Percentiles rank a stretch among this genome's conserved stretches.
Conservation (phyloP, 2,888 invertebrate species). For the Drosophila quinaria region DNA sequence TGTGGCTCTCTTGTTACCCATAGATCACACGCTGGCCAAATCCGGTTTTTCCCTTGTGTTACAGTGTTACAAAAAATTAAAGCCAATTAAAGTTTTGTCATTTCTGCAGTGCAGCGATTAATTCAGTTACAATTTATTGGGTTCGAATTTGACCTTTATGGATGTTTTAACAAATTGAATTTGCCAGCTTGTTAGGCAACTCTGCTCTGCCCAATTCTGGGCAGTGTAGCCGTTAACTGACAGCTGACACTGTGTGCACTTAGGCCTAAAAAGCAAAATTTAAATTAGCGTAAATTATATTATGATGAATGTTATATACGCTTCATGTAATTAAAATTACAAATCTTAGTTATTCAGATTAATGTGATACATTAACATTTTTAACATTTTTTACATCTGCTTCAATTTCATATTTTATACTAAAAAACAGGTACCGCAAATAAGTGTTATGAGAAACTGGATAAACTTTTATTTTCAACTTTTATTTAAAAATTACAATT, state of each 20-base stretch:
- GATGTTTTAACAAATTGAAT: constrained; percentile 57
- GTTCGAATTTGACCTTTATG: constrained; percentile 46
- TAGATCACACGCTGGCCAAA: constrained; percentile 29
- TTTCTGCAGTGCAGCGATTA: constrained; percentile 45
- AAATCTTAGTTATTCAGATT: too few species aligned
- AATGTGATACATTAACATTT: too few species aligned
- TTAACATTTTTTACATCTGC: too few species aligned
- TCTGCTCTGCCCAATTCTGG: constrained; percentile 23
- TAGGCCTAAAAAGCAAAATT: neutral
- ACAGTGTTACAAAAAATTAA: constrained; percentile 50
- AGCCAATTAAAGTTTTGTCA: constrained; percentile 68
- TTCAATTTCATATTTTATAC: too few species aligned
- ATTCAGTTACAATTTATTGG: constrained; percentile 51
- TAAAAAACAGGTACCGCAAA: too few species aligned
- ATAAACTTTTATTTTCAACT: too few species aligned
- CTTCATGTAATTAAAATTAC: too few species aligned
- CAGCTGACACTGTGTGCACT: constrained; percentile 32
- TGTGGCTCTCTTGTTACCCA: constrained; percentile 10
- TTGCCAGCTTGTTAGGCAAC: constrained; percentile 24
- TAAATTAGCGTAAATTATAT: too few species aligned
- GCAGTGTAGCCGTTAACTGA: constrained; percentile 33
- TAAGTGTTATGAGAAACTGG: too few species aligned
- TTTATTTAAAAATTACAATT: too few species aligned
- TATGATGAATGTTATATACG: too few species aligned
- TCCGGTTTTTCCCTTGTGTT: constrained; percentile 60